Conservation (phyloP, 2,888 invertebrate genomes). For the Ischnus inquisitorius region DNA sequence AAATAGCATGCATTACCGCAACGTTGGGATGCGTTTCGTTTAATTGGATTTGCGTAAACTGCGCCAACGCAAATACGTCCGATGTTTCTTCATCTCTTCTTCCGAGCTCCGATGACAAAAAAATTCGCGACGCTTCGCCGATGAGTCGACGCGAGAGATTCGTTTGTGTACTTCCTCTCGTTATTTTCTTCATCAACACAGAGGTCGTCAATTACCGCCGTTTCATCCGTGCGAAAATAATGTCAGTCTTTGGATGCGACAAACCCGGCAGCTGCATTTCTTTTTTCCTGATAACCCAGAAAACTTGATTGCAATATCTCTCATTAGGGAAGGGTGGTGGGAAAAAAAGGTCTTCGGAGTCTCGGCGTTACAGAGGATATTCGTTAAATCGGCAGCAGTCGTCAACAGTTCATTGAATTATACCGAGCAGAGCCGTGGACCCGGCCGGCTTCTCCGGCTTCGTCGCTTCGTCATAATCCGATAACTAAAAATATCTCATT, state of each 20-base stretch:
- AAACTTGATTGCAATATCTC: slow-evolving; percentile 64
- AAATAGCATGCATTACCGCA: slow-evolving; percentile 34
- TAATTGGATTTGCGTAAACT: slow-evolving; percentile 57
- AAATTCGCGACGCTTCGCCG: neutral
- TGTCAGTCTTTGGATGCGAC: slow-evolving; percentile 17
- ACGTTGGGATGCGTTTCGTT: slow-evolving; percentile 50
- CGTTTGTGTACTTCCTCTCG: neutral
- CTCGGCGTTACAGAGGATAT: slow-evolving; percentile 37
- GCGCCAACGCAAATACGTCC: neutral
- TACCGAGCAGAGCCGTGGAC: slow-evolving; percentile 46
- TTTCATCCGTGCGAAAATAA: slow-evolving; percentile 3
- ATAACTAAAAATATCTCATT: slow-evolving; percentile 56
- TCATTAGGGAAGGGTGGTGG: slow-evolving; percentile 42
- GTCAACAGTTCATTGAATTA: slow-evolving; percentile 66
- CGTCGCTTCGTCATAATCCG: slow-evolving; percentile 32
- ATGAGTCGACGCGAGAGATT: neutral
- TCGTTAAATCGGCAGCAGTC: slow-evolving; percentile 55
- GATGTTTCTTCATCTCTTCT: neutral
- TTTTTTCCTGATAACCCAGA: slow-evolving; percentile 29
- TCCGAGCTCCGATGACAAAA: neutral
- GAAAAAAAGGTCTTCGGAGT: neutral
- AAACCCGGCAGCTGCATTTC: slow-evolving; percentile 21
- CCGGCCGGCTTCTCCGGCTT: slow-evolving; percentile 10
- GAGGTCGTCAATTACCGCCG: neutral
- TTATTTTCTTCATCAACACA: too few species aligned